A percentile compares a stretch with the other conserved stretches of the same genome.
Evolutionary conservation across 2,888 invertebrate species (phyloP).

Genomic region (Creontiades dilutus): DNA sequence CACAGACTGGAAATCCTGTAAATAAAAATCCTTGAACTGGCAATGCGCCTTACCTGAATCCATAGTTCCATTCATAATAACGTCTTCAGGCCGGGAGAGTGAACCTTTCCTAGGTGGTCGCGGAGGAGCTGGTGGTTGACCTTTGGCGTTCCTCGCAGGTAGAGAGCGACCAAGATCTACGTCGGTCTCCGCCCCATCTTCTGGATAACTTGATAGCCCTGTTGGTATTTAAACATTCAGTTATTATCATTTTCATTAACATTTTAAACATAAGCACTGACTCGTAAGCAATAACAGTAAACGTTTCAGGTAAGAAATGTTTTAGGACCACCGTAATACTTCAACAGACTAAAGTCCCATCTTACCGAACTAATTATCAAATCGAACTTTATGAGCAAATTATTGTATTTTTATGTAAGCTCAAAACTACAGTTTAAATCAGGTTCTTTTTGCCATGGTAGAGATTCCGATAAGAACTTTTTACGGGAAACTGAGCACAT

Average conservation of each 20-base stretch:
- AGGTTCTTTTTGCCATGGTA: too few relatives aligned
- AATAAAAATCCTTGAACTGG: background rate
- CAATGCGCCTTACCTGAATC: constrained; percentile 75
- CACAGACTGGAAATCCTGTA: background rate
- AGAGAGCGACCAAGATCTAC: constrained; percentile 80
- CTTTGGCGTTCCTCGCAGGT: constrained; percentile 75
- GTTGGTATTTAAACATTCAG: constrained; percentile 72
- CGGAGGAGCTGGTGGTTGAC: constrained; percentile 80
- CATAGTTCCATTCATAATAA: constrained; percentile 76
- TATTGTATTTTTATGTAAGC: too few relatives aligned
- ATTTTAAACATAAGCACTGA: too few relatives aligned
- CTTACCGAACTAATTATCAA: too few relatives aligned
- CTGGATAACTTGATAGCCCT: constrained; percentile 92
- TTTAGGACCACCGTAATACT: too few relatives aligned
- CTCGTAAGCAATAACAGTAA: too few relatives aligned
- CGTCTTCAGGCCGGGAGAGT: constrained; percentile 80
- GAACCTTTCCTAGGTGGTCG: constrained; percentile 89
- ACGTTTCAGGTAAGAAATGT: too few relatives aligned
- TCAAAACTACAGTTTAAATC: too few relatives aligned
- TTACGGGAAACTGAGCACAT: too few relatives aligned
- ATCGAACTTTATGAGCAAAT: too few relatives aligned
- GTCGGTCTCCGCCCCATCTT: constrained; percentile 88
- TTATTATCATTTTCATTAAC: background rate
- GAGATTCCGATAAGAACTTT: too few relatives aligned
- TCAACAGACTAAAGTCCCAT: too few relatives aligned